A percentile compares a stretch with the other conserved stretches of the same genome.
phyloP scores from a whole-genome alignment of 2,797 vertebrate genomes.

The Propithecus deckenii region DNA sequence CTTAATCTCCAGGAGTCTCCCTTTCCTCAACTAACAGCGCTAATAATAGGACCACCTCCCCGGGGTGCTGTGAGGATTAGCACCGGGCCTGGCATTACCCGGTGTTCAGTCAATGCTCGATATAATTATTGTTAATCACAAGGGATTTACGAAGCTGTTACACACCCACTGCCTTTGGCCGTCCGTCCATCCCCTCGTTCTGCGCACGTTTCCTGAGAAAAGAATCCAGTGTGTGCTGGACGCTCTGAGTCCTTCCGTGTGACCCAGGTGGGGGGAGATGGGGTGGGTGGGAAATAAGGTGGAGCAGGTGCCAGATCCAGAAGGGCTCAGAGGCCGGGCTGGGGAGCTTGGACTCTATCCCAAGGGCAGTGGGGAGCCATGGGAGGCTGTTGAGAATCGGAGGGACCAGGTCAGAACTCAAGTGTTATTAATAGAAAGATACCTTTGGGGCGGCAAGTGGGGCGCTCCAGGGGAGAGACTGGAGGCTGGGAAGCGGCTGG shows the following conservation, averaged over 20 bases:
- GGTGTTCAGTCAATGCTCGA: constrained; percentile 19
- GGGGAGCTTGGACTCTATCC: background rate
- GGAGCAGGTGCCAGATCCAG: background rate
- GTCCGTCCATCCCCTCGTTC: rapidly evolving
- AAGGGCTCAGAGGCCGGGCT: background rate
- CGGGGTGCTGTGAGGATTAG: constrained; percentile 10
- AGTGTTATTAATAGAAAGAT: background rate
- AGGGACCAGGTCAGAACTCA: background rate
- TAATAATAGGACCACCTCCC: constrained; percentile 53
- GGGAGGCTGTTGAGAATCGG: background rate
- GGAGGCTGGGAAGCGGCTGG: background rate
- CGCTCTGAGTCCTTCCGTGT: background rate
- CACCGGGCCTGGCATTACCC: background rate
- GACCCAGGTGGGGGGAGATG: background rate
- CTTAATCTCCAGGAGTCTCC: background rate
- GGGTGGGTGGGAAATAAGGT: background rate
- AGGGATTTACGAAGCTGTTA: constrained; percentile 24
- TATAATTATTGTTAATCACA: constrained; percentile 4
- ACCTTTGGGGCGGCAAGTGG: too few relatives aligned
- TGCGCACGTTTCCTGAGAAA: background rate
- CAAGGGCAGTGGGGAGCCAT: background rate
- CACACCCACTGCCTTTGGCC: background rate
- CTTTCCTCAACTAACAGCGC: background rate
- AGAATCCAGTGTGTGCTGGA: background rate
- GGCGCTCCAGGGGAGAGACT: rapidly evolving